Conservation (phyloP, 2,113 vertebrate species). For the Oenanthe oenanthe region DNA sequence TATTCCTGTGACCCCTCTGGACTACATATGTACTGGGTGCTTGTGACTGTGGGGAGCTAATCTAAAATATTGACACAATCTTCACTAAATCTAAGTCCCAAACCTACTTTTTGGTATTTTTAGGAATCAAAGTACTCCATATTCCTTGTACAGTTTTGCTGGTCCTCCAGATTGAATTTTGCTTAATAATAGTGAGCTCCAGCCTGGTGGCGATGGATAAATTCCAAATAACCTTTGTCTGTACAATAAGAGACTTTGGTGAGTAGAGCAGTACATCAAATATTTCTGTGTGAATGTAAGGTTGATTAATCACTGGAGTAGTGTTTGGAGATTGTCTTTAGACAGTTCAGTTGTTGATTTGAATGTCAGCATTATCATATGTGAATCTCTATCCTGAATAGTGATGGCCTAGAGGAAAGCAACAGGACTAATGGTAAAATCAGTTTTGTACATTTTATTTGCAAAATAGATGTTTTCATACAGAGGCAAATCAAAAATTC, state of each 20-base stretch:
- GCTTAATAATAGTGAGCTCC: not conserved
- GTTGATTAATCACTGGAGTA: conserved; percentile 2
- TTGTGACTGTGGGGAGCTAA: not conserved
- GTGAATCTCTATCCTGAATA: not conserved
- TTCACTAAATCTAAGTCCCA: not conserved
- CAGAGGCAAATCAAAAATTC: not conserved
- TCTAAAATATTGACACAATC: not conserved
- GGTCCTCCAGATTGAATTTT: not conserved
- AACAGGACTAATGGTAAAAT: not conserved
- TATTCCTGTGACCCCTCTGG: not conserved
- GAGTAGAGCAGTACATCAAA: conserved; percentile 9
- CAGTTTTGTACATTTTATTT: not conserved
- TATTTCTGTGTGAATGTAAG: conserved; percentile 16
- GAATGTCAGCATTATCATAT: conserved; percentile 52
- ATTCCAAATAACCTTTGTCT: conserved; percentile 26
- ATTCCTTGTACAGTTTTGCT: not conserved
- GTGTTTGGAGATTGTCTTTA: conserved; percentile 38
- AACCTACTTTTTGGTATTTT: not conserved
- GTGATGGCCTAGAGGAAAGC: not conserved
- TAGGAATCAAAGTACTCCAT: not conserved
- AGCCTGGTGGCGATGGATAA: not conserved
- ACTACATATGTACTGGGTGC: not conserved
- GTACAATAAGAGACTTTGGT: not conserved
- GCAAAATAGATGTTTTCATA: not conserved
- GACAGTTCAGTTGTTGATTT: not conserved